Percentiles rank a stretch among this genome's conserved stretches.
Evolutionary conservation across 2,888 invertebrate genomes (phyloP).

Genomic region (Dione juno): DNA sequence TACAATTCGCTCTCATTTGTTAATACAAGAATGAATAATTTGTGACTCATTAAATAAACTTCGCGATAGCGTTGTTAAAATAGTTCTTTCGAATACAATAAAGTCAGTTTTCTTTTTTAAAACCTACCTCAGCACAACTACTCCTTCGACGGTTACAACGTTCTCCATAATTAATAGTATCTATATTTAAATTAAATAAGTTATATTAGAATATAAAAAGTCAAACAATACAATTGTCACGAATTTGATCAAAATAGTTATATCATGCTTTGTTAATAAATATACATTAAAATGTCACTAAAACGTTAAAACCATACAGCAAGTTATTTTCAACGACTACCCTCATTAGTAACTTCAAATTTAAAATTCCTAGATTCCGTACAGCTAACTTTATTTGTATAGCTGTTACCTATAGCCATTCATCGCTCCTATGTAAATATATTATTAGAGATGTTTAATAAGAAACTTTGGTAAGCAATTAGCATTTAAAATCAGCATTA

Average conservation of each 20-base stretch:
- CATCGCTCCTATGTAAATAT: neutral
- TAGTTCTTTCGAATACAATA: slow-evolving; percentile 18
- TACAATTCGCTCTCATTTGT: slow-evolving; percentile 16
- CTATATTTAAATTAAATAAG: slow-evolving; percentile 13
- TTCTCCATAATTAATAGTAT: slow-evolving; percentile 48
- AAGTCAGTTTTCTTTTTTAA: neutral
- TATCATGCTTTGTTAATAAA: neutral
- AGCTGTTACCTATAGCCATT: no score
- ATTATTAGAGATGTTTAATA: neutral
- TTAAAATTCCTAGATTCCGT: neutral
- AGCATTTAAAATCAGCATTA: neutral
- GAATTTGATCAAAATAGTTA: neutral
- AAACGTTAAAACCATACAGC: slow-evolving; percentile 6
- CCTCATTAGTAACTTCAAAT: neutral
- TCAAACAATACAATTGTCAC: neutral
- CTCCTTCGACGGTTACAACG: slow-evolving; percentile 62
- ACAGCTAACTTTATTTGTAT: neutral
- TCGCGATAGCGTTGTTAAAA: neutral
- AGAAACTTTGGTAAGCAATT: neutral
- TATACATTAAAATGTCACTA: neutral
- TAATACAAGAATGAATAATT: slow-evolving; percentile 23
- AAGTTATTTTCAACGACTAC: slow-evolving; percentile 1
- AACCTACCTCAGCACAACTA: slow-evolving; percentile 62
- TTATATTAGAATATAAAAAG: slow-evolving; percentile 39
- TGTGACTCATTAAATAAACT: slow-evolving; percentile 13